These are phyloP conservation scores for Etheostoma cragini DNA, from an alignment of 2,113 vertebrate genomes.

Conservation along the genomic window DNA sequence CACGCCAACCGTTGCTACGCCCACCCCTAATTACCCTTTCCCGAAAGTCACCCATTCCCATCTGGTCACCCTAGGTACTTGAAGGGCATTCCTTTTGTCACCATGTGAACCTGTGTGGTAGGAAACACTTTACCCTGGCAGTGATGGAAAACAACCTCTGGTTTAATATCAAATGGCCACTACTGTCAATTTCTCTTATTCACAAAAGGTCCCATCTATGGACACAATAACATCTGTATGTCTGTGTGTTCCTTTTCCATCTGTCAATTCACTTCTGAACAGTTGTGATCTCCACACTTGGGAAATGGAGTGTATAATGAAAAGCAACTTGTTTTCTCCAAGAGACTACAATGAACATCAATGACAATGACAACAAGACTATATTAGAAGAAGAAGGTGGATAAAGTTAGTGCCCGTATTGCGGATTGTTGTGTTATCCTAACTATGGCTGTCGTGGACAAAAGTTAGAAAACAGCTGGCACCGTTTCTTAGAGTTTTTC, in stretches of 20 bases:
- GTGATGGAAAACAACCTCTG: background rate
- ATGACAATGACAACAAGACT: background rate
- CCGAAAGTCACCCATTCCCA: too few relatives aligned
- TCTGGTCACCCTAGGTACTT: background rate
- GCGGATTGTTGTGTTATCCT: background rate
- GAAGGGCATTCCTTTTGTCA: background rate
- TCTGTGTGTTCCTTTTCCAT: background rate
- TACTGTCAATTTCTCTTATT: background rate
- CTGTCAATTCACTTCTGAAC: background rate
- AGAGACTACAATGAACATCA: background rate
- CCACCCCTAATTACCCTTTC: too few relatives aligned
- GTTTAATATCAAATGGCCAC: background rate
- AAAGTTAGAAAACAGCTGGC: slow-evolving; percentile 9
- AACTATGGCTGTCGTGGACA: background rate
- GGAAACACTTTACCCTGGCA: background rate
- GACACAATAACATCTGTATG: background rate
- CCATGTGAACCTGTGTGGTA: background rate
- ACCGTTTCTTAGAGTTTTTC: background rate
- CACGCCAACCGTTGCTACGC: too few relatives aligned
- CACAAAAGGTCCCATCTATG: background rate
- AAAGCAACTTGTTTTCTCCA: background rate
- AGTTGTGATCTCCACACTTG: background rate
- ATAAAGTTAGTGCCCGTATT: background rate
- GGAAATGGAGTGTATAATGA: background rate
- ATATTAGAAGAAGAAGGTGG: background rate